Conservation (phyloP, 2,888 invertebrate species). For the Drosophila buzzatii region DNA sequence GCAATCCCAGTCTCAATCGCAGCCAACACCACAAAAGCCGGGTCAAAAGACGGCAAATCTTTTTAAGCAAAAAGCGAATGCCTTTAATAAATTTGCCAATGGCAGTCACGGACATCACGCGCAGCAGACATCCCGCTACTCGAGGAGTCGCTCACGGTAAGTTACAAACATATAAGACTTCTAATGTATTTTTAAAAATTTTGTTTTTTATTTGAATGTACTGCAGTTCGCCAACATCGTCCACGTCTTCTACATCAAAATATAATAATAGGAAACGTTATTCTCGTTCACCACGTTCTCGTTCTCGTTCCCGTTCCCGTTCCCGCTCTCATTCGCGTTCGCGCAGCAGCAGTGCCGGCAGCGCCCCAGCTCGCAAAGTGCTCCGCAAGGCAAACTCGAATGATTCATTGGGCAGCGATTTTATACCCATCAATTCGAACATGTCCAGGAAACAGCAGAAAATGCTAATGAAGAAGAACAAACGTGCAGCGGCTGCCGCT, state of each 20-base stretch:
- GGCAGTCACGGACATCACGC: conserved; percentile 73
- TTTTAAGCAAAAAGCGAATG: conserved; percentile 76
- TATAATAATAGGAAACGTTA: conserved; percentile 72
- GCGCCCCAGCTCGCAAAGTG: conserved; percentile 65
- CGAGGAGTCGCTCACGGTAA: conserved; percentile 83
- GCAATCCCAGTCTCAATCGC: conserved; percentile 28
- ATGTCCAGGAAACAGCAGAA: conserved; percentile 84
- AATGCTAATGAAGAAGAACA: conserved; percentile 84
- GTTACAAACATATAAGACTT: conserved; percentile 23
- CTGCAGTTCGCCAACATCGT: conserved; percentile 76
- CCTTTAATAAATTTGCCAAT: conserved; percentile 69
- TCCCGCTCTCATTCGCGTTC: conserved; percentile 85
- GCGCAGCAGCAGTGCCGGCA: conserved; percentile 53
- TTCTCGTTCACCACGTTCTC: conserved; percentile 67
- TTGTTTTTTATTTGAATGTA: background rate
- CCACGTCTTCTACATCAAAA: conserved; percentile 67
- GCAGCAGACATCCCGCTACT: conserved; percentile 79
- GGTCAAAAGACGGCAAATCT: conserved; percentile 70
- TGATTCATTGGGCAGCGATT: conserved; percentile 84
- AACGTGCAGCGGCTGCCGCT: conserved; percentile 66
- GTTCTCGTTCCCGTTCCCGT: conserved; percentile 63
- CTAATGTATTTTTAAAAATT: background rate
- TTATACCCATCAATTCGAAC: conserved; percentile 77
- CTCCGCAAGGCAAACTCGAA: conserved; percentile 77
- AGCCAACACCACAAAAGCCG: conserved; percentile 34